Evolutionary conservation across 64 coral and sea anemone genomes (phyloP).

Genomic region (Stichodactyla mertensii): DNA sequence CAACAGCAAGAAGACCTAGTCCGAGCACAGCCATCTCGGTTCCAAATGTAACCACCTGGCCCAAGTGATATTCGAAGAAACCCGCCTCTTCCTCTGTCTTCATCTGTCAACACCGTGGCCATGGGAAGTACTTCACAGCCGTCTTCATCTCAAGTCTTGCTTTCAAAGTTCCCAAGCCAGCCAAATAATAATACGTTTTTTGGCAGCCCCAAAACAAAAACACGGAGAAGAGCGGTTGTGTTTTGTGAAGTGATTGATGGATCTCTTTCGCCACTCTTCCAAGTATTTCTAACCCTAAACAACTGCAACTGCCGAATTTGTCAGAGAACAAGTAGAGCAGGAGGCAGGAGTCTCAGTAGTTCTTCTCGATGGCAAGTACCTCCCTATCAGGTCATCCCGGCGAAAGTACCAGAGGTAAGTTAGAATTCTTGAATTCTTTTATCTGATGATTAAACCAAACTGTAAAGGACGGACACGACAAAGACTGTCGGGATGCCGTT

Average conservation of each 20-base stretch:
- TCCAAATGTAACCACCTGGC: too few relatives aligned
- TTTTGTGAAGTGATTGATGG: constrained; percentile 3
- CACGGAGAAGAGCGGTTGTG: background rate
- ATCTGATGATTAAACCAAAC: background rate
- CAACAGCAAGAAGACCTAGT: background rate
- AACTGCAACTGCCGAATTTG: background rate
- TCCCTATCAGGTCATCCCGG: background rate
- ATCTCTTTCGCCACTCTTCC: background rate
- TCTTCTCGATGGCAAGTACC: background rate
- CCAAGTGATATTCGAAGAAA: too few relatives aligned
- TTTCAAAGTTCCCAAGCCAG: too few relatives aligned
- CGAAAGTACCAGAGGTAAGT: background rate
- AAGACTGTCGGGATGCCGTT: too few relatives aligned
- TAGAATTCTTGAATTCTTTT: background rate
- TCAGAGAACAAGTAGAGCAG: background rate
- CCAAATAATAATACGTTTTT: background rate
- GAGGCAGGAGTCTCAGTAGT: background rate
- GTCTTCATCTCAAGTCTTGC: too few relatives aligned
- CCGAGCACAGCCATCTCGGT: too few relatives aligned
- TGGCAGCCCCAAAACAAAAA: background rate
- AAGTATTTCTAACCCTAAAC: background rate
- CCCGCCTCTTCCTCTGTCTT: too few relatives aligned
- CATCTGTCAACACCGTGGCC: too few relatives aligned
- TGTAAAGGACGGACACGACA: too few relatives aligned
- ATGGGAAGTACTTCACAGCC: too few relatives aligned